These are phyloP conservation scores for Neosalanx taihuensis DNA, from an alignment of 2,797 vertebrate species.

Conservation along the genomic window DNA sequence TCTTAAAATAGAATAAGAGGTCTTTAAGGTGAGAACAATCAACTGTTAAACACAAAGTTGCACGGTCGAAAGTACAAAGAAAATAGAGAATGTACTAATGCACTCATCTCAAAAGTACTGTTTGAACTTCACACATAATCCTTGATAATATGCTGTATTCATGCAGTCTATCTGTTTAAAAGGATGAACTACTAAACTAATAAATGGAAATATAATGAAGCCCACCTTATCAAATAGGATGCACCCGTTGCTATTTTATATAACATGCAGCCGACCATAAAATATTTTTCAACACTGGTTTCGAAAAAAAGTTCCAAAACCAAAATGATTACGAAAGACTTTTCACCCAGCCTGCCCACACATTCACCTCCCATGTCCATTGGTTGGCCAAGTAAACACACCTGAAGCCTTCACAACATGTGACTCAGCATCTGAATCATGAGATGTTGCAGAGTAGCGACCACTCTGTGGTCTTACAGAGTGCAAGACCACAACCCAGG, in stretches of 20 bases:
- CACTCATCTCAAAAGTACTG: too few species aligned
- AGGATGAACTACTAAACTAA: not conserved
- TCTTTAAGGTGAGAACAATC: slow-evolving; percentile 6
- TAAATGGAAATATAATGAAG: not conserved
- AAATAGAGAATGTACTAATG: too few species aligned
- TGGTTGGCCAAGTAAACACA: slow-evolving; percentile 32
- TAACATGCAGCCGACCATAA: slow-evolving; percentile 7
- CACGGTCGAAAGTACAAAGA: too few species aligned
- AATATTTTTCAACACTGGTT: slow-evolving; percentile 16
- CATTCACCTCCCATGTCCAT: not conserved
- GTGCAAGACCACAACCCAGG: slow-evolving; percentile 41
- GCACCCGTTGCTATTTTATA: not conserved
- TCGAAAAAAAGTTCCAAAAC: slow-evolving; percentile 23
- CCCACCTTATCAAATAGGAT: not conserved
- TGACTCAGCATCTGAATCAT: slow-evolving; percentile 31
- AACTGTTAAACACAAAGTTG: not conserved
- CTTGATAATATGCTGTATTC: too few species aligned
- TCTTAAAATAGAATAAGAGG: slow-evolving; percentile 12
- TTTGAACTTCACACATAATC: too few species aligned
- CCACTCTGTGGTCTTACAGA: not conserved
- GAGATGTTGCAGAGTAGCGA: slow-evolving; percentile 40
- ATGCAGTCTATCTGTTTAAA: too few species aligned
- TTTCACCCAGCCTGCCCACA: slow-evolving; percentile 10
- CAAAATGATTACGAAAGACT: slow-evolving; percentile 26
- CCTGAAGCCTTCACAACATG: slow-evolving; percentile 33